Evolutionary conservation across 2,113 vertebrate species (phyloP).

Genomic region (Caloenas nicobarica): DNA sequence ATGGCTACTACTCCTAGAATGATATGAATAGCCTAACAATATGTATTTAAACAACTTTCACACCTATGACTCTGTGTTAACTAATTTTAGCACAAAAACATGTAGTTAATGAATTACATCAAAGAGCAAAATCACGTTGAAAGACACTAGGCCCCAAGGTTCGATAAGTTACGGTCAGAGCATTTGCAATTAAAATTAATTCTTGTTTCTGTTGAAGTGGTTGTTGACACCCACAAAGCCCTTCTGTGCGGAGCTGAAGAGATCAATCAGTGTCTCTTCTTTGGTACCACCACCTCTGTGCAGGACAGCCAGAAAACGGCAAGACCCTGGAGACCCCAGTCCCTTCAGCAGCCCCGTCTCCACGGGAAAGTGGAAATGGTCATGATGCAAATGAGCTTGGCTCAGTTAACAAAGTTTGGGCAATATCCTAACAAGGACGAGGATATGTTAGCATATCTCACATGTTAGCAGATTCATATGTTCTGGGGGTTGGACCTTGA

Average conservation of each 20-base stretch:
- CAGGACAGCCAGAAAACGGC: not conserved
- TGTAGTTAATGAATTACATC: not conserved
- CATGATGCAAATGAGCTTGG: not conserved
- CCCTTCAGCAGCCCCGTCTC: not conserved
- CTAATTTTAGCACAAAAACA: not conserved
- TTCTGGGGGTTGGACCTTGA: not conserved
- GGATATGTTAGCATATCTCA: not conserved
- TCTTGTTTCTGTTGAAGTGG: not conserved
- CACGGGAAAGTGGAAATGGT: not conserved
- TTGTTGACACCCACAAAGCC: not conserved
- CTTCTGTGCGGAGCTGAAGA: not conserved
- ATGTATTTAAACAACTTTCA: slow-evolving; percentile 18
- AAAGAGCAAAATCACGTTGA: not conserved
- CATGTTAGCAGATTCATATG: not conserved
- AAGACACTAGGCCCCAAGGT: not conserved
- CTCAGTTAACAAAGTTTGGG: not conserved
- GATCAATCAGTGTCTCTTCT: not conserved
- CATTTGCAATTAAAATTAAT: not conserved
- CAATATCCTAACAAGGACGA: not conserved
- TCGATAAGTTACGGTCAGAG: not conserved
- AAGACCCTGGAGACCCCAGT: not conserved
- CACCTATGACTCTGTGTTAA: not conserved
- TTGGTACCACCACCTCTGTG: not conserved
- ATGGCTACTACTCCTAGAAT: not conserved
- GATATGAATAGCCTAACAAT: not conserved